Base-by-base conservation (phyloP, 2,113 vertebrate species). In the Actenoides hombroni region DNA sequence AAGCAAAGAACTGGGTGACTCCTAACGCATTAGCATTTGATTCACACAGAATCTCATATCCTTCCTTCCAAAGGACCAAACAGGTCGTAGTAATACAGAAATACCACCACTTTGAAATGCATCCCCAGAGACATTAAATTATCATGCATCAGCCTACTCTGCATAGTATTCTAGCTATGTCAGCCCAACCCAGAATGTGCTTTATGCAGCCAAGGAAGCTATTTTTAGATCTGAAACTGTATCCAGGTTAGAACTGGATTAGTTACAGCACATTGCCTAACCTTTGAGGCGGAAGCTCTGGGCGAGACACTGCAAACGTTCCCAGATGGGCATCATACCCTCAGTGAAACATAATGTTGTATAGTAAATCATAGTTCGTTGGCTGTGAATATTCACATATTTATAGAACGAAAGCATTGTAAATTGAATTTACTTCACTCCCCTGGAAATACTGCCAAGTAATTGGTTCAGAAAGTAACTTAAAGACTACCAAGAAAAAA, bases 231-330 rank as follows among this genome's bases (percentile, higher is more conserved):
- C 25, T 92, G 80, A 95, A 96, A 77, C 42, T 80, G 48, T 87
- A 95, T 86, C 93, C 93, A 91, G 92, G 79, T 96, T 94, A 84
- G 85, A 90, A 92, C 49, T 85, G 63, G 61, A 96, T 97, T 97
- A 95, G 83, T 96, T 89, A 95, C 91, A 97, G 87, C 80, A 83
- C 87, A 92, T 63, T 88, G 70, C 90, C 83, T 83, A 81, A 68
- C 75, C 83, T 93, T 3, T 64, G 57, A 96, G 77, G 94, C 23
- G 1, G 93, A 96, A 96, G 92, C 61, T 90, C 67, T 70, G 69
- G 87, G 63, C 79, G 68, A 92, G 76, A 64, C 64, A 83, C 33
- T 81, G 65, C 64, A 81, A 86, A 87, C 29, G 67, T 68, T 93
- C 21, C 90, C 95, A 94, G 83, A 78, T 96, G 90, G 92, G 56